Conservation (phyloP, 2,113 vertebrate species). For the Myiozetetes cayanensis region DNA sequence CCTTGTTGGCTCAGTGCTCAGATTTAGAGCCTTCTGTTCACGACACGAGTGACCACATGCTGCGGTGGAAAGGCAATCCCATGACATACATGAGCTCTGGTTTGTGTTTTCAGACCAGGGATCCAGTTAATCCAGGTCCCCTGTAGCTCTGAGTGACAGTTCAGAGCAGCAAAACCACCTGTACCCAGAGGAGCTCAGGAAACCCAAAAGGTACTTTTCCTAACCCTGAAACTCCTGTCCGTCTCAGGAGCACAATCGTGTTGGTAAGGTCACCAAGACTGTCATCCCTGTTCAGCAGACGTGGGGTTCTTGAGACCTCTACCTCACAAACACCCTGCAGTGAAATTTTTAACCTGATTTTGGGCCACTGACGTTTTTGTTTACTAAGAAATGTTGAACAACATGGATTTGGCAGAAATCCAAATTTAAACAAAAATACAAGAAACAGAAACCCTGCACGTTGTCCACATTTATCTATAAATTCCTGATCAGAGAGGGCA, state of each 20-base stretch:
- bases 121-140: neutral
- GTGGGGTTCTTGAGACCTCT: rapidly evolving
- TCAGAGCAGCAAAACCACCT: neutral
- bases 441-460: neutral
- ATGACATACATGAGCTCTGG: neutral
- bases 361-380: neutral
- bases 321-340: neutral
- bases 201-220: neutral
- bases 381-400: neutral
- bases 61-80: neutral
- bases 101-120: neutral
- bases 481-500: neutral
- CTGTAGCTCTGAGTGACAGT: neutral
- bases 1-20: neutral
- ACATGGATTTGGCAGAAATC: neutral
- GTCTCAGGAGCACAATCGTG: rapidly evolving
- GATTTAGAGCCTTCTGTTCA: neutral
- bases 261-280: neutral
- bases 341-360: neutral
- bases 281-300: neutral
- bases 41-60: neutral
- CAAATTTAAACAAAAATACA: neutral
- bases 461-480: neutral
- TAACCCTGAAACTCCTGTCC: neutral
- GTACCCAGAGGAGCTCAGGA: neutral